Conservation (phyloP, 2,797 vertebrate genomes). For the Spea hammondii region DNA sequence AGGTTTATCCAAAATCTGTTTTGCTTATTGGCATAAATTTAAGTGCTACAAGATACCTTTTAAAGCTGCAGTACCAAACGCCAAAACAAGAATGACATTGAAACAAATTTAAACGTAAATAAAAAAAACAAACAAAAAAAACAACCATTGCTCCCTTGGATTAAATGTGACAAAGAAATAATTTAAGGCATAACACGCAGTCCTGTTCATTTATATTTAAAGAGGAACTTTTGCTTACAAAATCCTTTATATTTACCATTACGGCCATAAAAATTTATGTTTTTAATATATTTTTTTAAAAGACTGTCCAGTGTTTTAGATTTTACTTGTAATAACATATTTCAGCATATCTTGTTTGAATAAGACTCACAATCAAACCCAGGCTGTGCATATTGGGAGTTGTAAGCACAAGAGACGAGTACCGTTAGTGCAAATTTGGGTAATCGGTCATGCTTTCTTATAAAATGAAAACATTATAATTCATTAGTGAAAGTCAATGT, state of each 20-base stretch:
- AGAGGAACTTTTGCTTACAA: no score
- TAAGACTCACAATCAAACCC: no score
- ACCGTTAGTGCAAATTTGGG: neutral
- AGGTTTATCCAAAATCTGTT: conserved; percentile 66
- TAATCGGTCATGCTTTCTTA: neutral
- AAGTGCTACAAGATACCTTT: conserved; percentile 91
- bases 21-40: conserved; percentile 62
- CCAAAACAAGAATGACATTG: conserved; percentile 18
- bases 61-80: conserved; percentile 52
- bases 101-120: conserved; percentile 16
- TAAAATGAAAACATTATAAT: no score
- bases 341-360: no score
- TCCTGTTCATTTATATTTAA: neutral
- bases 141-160: conserved; percentile 33
- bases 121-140: neutral
- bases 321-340: no score
- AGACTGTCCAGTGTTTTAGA: no score
- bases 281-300: no score
- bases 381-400: no score
- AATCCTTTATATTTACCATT: no score
- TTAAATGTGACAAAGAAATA: neutral
- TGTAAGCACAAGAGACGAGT: no score
- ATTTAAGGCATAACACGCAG: neutral
- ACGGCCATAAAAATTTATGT: no score
- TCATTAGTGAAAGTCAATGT: no score